Conservation (phyloP, 2,888 invertebrate species). For the Latrodectus hesperus region DNA sequence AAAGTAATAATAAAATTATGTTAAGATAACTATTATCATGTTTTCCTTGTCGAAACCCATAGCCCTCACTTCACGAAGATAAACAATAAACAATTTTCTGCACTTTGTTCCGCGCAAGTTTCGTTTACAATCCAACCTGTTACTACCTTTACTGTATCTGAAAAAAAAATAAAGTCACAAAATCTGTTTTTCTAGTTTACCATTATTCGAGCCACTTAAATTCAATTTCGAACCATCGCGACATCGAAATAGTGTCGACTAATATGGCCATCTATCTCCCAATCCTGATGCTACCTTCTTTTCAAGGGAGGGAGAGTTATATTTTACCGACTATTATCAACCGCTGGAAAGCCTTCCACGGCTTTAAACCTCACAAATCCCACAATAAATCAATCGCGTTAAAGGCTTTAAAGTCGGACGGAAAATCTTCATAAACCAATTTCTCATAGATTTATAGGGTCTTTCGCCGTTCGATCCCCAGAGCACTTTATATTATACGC, state of each 20-base stretch:
- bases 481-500: slow-evolving; percentile 33
- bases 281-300: background rate
- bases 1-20: no score
- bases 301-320: slow-evolving; percentile 19
- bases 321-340: slow-evolving; percentile 39
- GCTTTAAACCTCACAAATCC: slow-evolving; percentile 26
- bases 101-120: no score
- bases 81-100: no score
- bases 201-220: slow-evolving; percentile 2
- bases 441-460: slow-evolving; percentile 56
- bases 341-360: slow-evolving; percentile 3
- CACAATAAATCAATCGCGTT: slow-evolving; percentile 46
- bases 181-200: background rate
- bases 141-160: no score
- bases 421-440: slow-evolving; percentile 58
- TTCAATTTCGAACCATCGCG: slow-evolving; percentile 12
- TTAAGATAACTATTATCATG: no score
- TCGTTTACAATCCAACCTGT: no score
- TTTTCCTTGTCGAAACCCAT: no score
- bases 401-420: slow-evolving; percentile 47
- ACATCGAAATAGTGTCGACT: background rate
- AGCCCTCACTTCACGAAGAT: no score
- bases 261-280: background rate
- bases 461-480: slow-evolving; percentile 2
- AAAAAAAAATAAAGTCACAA: background rate